Conservation (phyloP, 2,113 vertebrate species). For the Chrysemys picta region DNA sequence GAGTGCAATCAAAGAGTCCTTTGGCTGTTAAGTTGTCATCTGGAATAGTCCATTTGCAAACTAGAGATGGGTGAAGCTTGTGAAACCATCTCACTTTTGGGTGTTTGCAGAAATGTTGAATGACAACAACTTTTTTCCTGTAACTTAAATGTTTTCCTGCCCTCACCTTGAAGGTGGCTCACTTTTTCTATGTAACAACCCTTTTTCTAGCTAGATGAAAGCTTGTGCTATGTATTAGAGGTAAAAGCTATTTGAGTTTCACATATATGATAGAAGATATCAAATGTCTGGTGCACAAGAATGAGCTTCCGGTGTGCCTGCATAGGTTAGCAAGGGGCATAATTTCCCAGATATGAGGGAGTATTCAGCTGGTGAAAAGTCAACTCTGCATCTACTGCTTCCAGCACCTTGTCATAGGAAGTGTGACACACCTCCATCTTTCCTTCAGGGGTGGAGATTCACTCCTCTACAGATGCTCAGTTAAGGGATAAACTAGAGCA, state of each 20-base stretch:
- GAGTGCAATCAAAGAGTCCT: background rate
- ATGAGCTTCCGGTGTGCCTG: fast-evolving
- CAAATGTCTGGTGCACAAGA: background rate
- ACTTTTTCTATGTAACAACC: background rate
- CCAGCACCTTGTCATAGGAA: background rate
- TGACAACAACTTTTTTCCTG: background rate
- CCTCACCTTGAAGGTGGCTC: background rate
- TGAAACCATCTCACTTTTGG: background rate
- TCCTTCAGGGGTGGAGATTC: background rate
- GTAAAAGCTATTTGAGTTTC: background rate
- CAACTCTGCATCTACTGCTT: too few relatives aligned
- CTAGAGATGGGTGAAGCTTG: background rate
- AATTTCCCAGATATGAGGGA: background rate
- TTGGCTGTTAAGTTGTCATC: background rate
- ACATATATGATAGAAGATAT: background rate
- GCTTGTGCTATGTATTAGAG: background rate
- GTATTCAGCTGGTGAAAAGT: background rate
- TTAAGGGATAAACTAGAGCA: background rate
- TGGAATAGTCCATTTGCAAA: background rate
- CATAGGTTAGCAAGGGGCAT: background rate
- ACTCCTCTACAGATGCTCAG: background rate
- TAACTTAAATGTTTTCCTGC: background rate
- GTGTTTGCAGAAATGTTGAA: background rate
- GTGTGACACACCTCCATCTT: background rate
- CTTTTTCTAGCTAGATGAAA: background rate